A percentile compares a stretch with the other conserved stretches of the same genome.
Conservation (phyloP, 2,797 vertebrate genomes). For the Artibeus lituratus region DNA sequence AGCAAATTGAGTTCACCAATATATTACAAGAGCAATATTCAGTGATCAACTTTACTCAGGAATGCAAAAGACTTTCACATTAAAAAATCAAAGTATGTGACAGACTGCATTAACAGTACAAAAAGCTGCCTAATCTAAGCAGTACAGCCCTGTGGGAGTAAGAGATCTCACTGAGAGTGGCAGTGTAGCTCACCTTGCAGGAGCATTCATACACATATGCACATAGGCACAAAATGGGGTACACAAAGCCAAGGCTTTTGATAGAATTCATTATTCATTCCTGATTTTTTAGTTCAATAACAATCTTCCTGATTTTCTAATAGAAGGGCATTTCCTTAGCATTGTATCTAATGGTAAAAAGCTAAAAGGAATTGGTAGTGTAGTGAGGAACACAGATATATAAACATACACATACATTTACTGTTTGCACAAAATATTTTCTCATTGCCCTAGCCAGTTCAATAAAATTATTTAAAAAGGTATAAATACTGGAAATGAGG, state of each 20-base stretch:
- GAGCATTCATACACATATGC: not conserved
- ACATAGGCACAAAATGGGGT: not conserved
- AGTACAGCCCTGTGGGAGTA: not conserved
- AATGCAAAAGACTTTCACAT: not conserved
- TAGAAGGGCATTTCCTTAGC: not conserved
- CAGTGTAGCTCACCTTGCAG: too few species aligned
- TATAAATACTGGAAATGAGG: not conserved
- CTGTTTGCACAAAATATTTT: not conserved
- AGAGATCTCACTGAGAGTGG: not conserved
- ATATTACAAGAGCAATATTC: not conserved
- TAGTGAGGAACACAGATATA: not conserved
- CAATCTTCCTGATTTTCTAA: not conserved
- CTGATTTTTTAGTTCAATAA: not conserved
- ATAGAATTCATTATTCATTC: not conserved
- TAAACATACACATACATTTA: not conserved
- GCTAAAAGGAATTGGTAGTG: not conserved
- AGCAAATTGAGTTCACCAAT: not conserved
- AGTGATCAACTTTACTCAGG: not conserved
- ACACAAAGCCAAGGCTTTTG: not conserved
- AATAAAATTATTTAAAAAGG: not conserved
- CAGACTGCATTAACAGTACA: not conserved
- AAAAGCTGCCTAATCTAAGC: not conserved
- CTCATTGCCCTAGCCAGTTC: not conserved
- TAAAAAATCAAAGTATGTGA: not conserved
- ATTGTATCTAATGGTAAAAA: not conserved